Percentiles rank a stretch among this genome's conserved stretches.
Conservation (phyloP, 1,140 invertebrate species). For the Papilio dardanus region DNA sequence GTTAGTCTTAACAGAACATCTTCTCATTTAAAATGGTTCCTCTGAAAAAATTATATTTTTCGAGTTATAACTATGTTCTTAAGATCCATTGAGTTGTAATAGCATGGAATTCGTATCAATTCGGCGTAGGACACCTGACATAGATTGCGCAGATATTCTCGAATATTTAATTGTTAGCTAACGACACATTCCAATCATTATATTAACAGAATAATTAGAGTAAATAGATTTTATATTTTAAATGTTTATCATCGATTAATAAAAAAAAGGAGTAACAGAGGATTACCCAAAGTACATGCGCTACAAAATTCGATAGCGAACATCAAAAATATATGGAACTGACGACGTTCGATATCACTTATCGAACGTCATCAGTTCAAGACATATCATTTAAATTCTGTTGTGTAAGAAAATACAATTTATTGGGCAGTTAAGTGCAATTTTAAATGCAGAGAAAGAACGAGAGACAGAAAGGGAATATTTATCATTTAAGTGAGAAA, state of each 20-base stretch:
- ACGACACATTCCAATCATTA: not conserved
- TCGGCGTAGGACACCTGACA: constrained; percentile 22
- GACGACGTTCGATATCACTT: too few species aligned
- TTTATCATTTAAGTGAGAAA: too few species aligned
- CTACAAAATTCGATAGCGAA: too few species aligned
- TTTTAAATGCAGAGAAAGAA: too few species aligned
- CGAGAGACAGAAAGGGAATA: too few species aligned
- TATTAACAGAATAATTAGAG: not conserved
- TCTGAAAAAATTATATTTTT: not conserved
- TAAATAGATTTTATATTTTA: constrained; percentile 24
- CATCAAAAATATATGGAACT: too few species aligned
- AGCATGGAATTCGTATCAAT: not conserved
- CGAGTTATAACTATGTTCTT: not conserved
- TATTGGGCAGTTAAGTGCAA: not conserved
- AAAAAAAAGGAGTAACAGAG: not conserved
- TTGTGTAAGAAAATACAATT: not conserved
- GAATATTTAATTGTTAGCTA: constrained; percentile 18
- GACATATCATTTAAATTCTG: not conserved
- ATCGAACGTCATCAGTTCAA: too few species aligned
- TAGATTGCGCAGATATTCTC: constrained; percentile 2
- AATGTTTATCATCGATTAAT: not conserved
- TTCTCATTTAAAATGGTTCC: not conserved
- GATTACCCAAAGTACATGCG: too few species aligned
- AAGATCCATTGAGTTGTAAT: not conserved
- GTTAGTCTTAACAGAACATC: too few species aligned